Evolutionary conservation across 1,140 invertebrate genomes (phyloP).

Genomic region (Drosophila murphyi): DNA sequence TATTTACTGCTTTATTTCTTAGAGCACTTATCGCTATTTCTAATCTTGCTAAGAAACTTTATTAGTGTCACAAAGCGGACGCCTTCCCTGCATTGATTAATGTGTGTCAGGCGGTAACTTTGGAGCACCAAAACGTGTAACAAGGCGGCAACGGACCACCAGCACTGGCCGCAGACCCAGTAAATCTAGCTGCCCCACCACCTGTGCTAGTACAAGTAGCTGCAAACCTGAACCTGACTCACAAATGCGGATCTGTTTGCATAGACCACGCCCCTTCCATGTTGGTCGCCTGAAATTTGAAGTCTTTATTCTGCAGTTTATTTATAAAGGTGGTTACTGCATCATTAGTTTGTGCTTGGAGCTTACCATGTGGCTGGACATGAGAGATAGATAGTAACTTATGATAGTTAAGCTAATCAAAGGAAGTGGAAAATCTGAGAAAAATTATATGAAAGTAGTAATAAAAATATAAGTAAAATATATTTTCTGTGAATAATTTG

Average conservation of each 20-base stretch:
- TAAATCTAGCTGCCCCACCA: not conserved
- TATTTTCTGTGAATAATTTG: no score
- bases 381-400: slow-evolving; percentile 25
- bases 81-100: slow-evolving; percentile 65
- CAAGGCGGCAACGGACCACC: slow-evolving; percentile 52
- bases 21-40: slow-evolving; percentile 56
- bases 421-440: not conserved
- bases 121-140: slow-evolving; percentile 52
- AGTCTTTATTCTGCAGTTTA: slow-evolving; percentile 70
- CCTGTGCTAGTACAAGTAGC: not conserved
- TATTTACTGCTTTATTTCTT: slow-evolving; percentile 15
- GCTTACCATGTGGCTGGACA: slow-evolving; percentile 17
- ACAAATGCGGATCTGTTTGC: slow-evolving; percentile 48
- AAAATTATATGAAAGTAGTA: not conserved
- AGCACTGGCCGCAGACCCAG: slow-evolving; percentile 5
- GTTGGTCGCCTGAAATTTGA: slow-evolving; percentile 70
- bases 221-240: slow-evolving; percentile 42
- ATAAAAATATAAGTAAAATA: not conserved
- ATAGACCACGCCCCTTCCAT: slow-evolving; percentile 67
- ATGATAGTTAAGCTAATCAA: slow-evolving; percentile 14
- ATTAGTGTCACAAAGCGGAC: slow-evolving; percentile 72
- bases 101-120: slow-evolving; percentile 59
- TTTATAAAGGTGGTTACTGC: slow-evolving; percentile 67
- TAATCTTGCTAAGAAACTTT: slow-evolving; percentile 80
- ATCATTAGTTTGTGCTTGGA: slow-evolving; percentile 44